Evolutionary conservation across 1,140 invertebrate genomes (phyloP), one percentile per base, ranked within the genome.

Genomic region (Protaetia brevitarsis): DNA sequence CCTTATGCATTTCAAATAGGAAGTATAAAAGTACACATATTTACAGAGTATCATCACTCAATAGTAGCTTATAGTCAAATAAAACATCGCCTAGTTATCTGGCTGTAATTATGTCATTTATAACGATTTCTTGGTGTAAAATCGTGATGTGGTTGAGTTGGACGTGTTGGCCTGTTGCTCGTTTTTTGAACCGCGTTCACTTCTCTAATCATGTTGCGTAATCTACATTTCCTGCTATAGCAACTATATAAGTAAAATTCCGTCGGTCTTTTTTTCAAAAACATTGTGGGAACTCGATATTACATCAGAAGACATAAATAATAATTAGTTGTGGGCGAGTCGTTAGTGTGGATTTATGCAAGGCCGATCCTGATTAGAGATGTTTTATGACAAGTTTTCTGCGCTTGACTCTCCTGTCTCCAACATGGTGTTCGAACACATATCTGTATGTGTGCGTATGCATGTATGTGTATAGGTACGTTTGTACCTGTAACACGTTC

Each of bases 251-350:
- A 31, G n/a, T 59, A 59, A 59, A 27, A 29, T 29, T 59, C 41
- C 41, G 10, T 28, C 30, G 57, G n/a, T 59, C 29, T 59, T 59
- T 59, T 64, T 64, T 64, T 45, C 37, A 41, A 28, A 23, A 29
- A 28, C 27, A 64, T 64, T 64, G 63, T 64, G 63, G 63, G 37
- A 64, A 64, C 63, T 13, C 29, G 28, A 36, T 26, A 45, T 45
- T 56, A 29, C 37, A 56, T 29, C 28, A 45, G 29, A n/a, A 41
- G 13, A 27, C 61, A 64, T 64, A 64, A 64, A 64, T 64, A 64
- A 64, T 64, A 64, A 64, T 64, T 64, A 64, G 63, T 64, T 64
- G 63, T 64, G 41, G 63, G 63, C 63, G 63, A 64, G 37, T 64
- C 41, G 63, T 64, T 64, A 64, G 63, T 41, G 16, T 45, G 28